Evolutionary conservation across 2,888 invertebrate genomes (phyloP).

Genomic region (Oscheius sp.): DNA sequence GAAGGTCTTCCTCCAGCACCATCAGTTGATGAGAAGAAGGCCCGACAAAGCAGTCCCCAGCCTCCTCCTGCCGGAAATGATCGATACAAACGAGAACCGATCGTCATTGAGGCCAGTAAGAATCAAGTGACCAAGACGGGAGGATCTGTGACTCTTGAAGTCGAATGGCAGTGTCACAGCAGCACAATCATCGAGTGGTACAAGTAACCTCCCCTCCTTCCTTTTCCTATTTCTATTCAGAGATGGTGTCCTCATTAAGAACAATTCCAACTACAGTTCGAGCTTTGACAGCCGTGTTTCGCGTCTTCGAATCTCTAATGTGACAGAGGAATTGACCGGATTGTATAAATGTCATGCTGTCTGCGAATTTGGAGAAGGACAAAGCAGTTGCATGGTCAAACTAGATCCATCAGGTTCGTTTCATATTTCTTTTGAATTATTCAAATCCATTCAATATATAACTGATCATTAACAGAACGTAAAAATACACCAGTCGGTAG

Average conservation of each 20-base stretch:
- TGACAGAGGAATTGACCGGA: conserved; percentile 60
- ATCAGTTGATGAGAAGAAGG: conserved; percentile 52
- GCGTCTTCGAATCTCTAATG: conserved; percentile 55
- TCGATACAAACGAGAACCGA: conserved; percentile 60
- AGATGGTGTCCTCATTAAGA: conserved; percentile 55
- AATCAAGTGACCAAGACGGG: conserved; percentile 64
- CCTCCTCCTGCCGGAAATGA: conserved; percentile 37
- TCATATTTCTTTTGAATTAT: neutral
- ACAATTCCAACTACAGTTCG: conserved; percentile 51
- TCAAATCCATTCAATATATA: neutral
- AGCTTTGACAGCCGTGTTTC: conserved; percentile 66
- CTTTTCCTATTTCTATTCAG: conserved; percentile 40
- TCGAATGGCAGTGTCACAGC: conserved; percentile 66
- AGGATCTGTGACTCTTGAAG: conserved; percentile 61
- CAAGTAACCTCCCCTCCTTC: conserved; percentile 50
- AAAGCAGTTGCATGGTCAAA: conserved; percentile 66
- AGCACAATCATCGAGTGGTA: conserved; percentile 68
- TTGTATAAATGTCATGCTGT: conserved; percentile 67
- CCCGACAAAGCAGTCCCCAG: conserved; percentile 44
- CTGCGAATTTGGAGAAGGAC: conserved; percentile 66
- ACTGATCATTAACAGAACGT: neutral
- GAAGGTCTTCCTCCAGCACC: conserved; percentile 46
- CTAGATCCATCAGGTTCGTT: conserved; percentile 56
- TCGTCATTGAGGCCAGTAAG: conserved; percentile 64
- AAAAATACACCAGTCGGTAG: conserved; percentile 1